Percentiles rank a stretch among this genome's conserved stretches.
phyloP scores from a whole-genome alignment of 1,140 invertebrate genomes.

The Drosophila rufa region DNA sequence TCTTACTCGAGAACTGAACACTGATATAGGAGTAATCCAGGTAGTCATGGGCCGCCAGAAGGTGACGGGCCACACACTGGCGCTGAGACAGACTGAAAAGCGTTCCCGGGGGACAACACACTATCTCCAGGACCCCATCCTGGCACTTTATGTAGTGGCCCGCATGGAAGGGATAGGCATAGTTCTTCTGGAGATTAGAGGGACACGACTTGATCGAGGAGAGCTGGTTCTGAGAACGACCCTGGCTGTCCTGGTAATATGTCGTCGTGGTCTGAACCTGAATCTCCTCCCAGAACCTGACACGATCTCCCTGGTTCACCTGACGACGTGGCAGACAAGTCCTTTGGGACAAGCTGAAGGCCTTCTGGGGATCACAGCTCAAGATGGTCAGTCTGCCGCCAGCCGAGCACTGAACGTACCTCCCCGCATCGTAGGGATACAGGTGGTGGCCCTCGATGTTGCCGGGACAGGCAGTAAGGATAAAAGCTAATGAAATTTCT shows the following conservation, averaged over 20 bases:
- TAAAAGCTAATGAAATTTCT: slow-evolving; percentile 43
- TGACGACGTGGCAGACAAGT: slow-evolving; percentile 29
- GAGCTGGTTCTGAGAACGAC: neutral
- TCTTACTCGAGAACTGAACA: slow-evolving; percentile 61
- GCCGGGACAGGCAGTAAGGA: slow-evolving; percentile 50
- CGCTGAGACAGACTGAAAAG: slow-evolving; percentile 64
- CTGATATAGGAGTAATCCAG: slow-evolving; percentile 63
- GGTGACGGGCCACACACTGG: slow-evolving; percentile 26
- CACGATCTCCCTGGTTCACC: slow-evolving; percentile 32
- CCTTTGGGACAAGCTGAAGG: slow-evolving; percentile 52
- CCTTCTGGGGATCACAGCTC: slow-evolving; percentile 46
- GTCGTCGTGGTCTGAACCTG: slow-evolving; percentile 29
- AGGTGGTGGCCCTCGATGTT: slow-evolving; percentile 61
- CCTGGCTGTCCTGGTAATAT: slow-evolving; percentile 36
- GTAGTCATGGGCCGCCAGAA: slow-evolving; percentile 54
- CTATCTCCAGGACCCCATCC: slow-evolving; percentile 56
- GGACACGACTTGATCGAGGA: slow-evolving; percentile 55
- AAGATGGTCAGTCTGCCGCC: slow-evolving; percentile 51
- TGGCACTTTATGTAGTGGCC: slow-evolving; percentile 64
- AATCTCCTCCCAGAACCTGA: slow-evolving; percentile 46
- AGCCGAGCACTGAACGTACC: slow-evolving; percentile 60
- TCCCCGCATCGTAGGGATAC: slow-evolving; percentile 76
- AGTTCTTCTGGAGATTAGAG: slow-evolving; percentile 43
- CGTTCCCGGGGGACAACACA: slow-evolving; percentile 46
- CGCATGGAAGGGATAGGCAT: slow-evolving; percentile 71